These are phyloP conservation scores for Megaptera novaeangliae DNA, from an alignment of 2,113 vertebrate genomes.

Conservation along the genomic window DNA sequence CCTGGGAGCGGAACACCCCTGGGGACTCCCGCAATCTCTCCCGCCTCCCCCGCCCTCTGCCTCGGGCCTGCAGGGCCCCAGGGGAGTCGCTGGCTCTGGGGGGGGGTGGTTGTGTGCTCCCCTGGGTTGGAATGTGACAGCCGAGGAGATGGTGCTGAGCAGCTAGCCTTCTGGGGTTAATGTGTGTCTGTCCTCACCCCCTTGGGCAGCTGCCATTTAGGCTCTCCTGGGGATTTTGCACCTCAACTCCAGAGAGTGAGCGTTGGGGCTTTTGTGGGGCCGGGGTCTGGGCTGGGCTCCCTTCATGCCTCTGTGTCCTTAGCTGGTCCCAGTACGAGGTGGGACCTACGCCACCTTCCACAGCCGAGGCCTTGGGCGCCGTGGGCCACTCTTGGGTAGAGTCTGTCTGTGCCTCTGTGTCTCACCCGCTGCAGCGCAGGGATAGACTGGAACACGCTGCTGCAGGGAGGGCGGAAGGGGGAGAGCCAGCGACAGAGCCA, in stretches of 20 bases:
- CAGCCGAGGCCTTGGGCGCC: not conserved
- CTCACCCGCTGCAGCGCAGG: not conserved
- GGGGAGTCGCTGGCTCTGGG: not conserved
- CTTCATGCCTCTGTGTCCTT: not conserved
- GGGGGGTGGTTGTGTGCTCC: too few species aligned
- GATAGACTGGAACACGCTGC: not conserved
- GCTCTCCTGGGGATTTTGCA: not conserved
- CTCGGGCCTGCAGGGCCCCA: not conserved
- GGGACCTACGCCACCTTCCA: fast-evolving
- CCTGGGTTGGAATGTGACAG: fast-evolving
- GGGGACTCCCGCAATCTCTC: not conserved
- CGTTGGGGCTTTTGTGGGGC: not conserved
- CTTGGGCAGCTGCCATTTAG: not conserved
- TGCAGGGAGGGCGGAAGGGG: not conserved
- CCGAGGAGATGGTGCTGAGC: not conserved
- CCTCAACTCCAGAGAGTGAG: not conserved
- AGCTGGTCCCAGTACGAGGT: not conserved
- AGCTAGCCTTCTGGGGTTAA: not conserved
- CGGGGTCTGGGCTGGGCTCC: not conserved
- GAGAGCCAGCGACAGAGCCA: too few species aligned
- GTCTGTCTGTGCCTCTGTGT: not conserved
- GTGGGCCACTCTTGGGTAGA: fast-evolving
- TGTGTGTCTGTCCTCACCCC: not conserved
- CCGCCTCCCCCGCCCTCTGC: not conserved
- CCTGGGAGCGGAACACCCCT: not conserved